Evolutionary conservation across 2,113 vertebrate species (phyloP).

Genomic region (Suncus etruscus): DNA sequence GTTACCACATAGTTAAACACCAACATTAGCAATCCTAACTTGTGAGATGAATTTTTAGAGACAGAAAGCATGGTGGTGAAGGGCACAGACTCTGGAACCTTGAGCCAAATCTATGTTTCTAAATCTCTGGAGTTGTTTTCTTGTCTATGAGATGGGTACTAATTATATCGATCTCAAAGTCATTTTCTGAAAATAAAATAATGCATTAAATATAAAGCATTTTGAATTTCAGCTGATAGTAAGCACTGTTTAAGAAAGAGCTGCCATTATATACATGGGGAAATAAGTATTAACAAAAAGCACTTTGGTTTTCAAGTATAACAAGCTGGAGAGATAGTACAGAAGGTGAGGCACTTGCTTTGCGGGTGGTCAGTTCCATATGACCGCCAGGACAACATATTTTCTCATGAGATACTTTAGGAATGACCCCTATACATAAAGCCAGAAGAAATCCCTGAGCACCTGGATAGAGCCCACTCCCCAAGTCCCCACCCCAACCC

Average conservation of each 20-base stretch:
- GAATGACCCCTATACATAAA: too few relatives aligned
- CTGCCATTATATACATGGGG: neutral
- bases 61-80: neutral
- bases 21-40: neutral
- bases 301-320: constrained; percentile 20
- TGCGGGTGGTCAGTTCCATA: too few relatives aligned
- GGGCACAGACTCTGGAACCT: neutral
- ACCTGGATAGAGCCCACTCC: too few relatives aligned
- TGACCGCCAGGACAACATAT: too few relatives aligned
- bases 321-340: neutral
- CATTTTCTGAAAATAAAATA: constrained; percentile 16
- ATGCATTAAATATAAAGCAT: constrained; percentile 8
- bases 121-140: neutral
- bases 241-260: neutral
- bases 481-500: too few relatives aligned
- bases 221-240: constrained; percentile 4
- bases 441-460: too few relatives aligned
- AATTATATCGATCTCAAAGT: neutral
- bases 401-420: too few relatives aligned
- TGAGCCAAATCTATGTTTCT: neutral
- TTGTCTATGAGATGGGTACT: neutral
- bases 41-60: neutral
- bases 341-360: too few relatives aligned
- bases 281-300: too few relatives aligned
- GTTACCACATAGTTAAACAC: neutral